Evolutionary conservation across 2,797 vertebrate species (phyloP).

Genomic region (Sebastes minor): DNA sequence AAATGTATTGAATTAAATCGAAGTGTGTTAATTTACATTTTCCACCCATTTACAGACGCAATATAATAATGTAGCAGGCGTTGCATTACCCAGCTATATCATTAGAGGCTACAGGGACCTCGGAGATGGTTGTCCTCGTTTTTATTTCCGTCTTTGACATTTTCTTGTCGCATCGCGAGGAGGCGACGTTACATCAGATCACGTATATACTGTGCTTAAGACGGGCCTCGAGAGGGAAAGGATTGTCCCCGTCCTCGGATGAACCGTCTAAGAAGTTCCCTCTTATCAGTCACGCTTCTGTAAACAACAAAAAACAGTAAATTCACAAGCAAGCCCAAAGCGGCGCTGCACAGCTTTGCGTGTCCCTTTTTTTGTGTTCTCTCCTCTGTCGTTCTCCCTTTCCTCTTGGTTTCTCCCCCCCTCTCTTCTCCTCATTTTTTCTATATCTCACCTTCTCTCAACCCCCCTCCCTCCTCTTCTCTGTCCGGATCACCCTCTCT

Average conservation of each 20-base stretch:
- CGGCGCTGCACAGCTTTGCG: constrained; percentile 18
- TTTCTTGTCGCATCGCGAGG: constrained; percentile 13
- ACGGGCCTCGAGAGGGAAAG: constrained; percentile 21
- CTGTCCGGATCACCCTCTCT: constrained; percentile 54
- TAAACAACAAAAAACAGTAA: constrained; percentile 37
- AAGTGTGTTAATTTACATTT: constrained; percentile 34
- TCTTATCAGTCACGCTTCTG: constrained; percentile 59
- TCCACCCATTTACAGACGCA: neutral
- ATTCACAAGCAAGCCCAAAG: constrained; percentile 53
- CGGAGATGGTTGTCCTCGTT: constrained; percentile 18
- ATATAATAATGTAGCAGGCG: neutral
- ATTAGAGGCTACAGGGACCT: constrained; percentile 12
- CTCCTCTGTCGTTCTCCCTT: constrained; percentile 1
- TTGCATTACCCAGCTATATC: constrained; percentile 9
- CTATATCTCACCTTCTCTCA: constrained; percentile 36
- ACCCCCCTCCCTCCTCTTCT: constrained; percentile 15
- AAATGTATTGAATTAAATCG: constrained; percentile 19
- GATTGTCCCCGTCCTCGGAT: constrained; percentile 36
- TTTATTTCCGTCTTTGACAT: constrained; percentile 27
- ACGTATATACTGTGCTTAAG: constrained; percentile 16
- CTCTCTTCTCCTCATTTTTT: neutral
- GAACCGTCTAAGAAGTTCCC: constrained; percentile 52
- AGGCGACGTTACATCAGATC: constrained; percentile 43
- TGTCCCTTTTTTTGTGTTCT: constrained; percentile 50
- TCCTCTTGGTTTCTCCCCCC: neutral